A percentile compares a stretch with the other conserved stretches of the same genome.
Conservation (phyloP, 2,113 vertebrate species). For the Melanostigma gelatinosum region DNA sequence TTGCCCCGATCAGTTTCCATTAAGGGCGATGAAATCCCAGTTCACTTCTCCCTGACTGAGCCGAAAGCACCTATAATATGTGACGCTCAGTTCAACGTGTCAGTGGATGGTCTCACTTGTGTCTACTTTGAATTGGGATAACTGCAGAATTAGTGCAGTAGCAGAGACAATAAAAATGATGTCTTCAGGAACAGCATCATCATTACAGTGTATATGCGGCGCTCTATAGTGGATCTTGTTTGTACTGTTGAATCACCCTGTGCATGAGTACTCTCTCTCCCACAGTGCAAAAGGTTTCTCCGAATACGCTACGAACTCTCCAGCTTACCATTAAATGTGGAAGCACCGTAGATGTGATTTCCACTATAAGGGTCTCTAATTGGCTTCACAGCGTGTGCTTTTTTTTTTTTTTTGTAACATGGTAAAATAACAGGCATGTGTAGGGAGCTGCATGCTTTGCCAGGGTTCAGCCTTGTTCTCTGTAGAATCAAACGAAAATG, state of each 20-base stretch:
- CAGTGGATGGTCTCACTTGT: constrained; percentile 14
- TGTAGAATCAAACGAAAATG: constrained; percentile 6
- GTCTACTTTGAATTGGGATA: constrained; percentile 47
- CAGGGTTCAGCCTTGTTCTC: constrained; percentile 4
- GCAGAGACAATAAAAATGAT: constrained; percentile 40
- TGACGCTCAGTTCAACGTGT: constrained; percentile 32
- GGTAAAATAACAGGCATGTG: constrained; percentile 6
- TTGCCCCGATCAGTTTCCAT: constrained; percentile 63
- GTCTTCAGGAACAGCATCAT: constrained; percentile 32
- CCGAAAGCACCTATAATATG: constrained; percentile 45
- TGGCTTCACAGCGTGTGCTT: constrained; percentile 15
- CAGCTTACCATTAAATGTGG: constrained; percentile 25
- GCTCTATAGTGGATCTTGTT: constrained; percentile 39
- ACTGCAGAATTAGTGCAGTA: constrained; percentile 28
- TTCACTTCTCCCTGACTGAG: constrained; percentile 31
- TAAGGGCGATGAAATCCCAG: constrained; percentile 39
- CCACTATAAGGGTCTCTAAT: constrained; percentile 29
- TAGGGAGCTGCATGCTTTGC: background rate
- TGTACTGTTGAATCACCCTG: constrained; percentile 38
- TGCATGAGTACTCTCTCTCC: constrained; percentile 29
- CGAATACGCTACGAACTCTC: constrained; percentile 46
- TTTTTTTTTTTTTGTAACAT: constrained; percentile 3
- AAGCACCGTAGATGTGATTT: constrained; percentile 13
- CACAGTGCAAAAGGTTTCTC: constrained; percentile 37
- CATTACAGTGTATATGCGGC: constrained; percentile 17